Conservation (phyloP, 2,888 invertebrate species). For the Cheilosia scutellata region DNA sequence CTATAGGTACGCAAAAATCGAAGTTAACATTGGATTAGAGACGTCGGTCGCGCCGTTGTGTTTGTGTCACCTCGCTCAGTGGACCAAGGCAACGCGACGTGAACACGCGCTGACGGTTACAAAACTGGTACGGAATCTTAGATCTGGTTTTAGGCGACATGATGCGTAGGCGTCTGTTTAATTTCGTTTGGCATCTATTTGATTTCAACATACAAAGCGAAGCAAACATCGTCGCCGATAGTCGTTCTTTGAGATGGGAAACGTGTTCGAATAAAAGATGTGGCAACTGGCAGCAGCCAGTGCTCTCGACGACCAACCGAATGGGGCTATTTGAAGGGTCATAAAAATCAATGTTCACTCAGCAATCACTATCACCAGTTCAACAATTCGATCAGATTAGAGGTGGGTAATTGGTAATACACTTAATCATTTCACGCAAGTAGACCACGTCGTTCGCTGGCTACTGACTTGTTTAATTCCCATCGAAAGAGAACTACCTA, state of each 20-base stretch:
- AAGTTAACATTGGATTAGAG: constrained; percentile 54
- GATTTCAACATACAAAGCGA: constrained; percentile 58
- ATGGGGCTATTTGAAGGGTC: constrained; percentile 51
- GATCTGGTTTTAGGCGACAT: constrained; percentile 64
- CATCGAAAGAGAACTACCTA: constrained; percentile 50
- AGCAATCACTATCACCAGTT: constrained; percentile 21
- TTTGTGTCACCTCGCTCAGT: constrained; percentile 60
- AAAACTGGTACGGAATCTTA: constrained; percentile 61
- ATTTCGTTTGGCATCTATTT: constrained; percentile 65
- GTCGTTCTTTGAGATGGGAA: constrained; percentile 19
- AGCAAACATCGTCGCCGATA: constrained; percentile 35
- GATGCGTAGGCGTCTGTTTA: constrained; percentile 71
- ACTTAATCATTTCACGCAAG: constrained; percentile 72
- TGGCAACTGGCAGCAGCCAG: constrained; percentile 62
- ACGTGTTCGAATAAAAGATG: constrained; percentile 52
- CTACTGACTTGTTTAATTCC: constrained; percentile 58
- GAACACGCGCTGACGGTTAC: constrained; percentile 21
- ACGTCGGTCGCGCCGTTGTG: too few species aligned
- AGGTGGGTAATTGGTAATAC: constrained; percentile 70
- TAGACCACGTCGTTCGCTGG: constrained; percentile 25
- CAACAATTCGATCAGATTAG: constrained; percentile 62
- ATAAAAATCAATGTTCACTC: constrained; percentile 69
- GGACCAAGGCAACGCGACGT: constrained; percentile 38
- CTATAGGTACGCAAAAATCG: constrained; percentile 47
- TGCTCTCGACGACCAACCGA: constrained; percentile 41